Base-by-base conservation (phyloP, 2,888 invertebrate genomes). In the Pemphredon lugubris region DNA sequence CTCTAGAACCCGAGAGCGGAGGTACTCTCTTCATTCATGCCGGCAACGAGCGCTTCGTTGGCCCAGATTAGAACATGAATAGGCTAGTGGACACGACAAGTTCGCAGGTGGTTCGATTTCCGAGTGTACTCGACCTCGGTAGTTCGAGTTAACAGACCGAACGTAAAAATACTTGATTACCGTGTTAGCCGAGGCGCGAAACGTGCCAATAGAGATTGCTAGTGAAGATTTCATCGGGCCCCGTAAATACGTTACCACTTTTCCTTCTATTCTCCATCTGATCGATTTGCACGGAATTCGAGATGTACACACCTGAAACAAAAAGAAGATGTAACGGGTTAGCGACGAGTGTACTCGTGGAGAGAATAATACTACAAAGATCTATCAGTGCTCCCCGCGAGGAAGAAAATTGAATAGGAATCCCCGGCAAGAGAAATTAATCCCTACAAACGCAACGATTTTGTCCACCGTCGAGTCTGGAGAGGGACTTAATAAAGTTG, bases 31-130 rank as follows among this genome's bases (percentile, higher is more conserved):
- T 73, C 81, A 83, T 84, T 84, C 83, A 83, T 75, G 64, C 66
- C 48, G 61, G 68, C 65, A 81, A 77, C 82, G 83, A 81, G 77
- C 79, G 77, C 83, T 80, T 82, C 81, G 85, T 84, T 84, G 81
- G 78, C 71, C 73, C 77, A 81, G 81, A 85, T 85, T 86, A 79
- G 81, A 80, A 67, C 73, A 60, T 84, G 83, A 84, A 84, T 84
- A 82, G 83, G 69, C 64, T 73, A 63, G 47, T 73, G 75, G 68
- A 71, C 74, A 57, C 44, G n/a, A n/a, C 48, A 47, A 59, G 71
- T 55, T 68, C 68, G 59, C 66, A 63, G 59, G 66, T 68, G 70
- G 61, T 72, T 81, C 77, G 81, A 74, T 79, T 83, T 77, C 69
- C 81, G 77, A 48, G 73, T 74, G 45, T 54, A 45, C 59, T 37